Conservation (phyloP, 23 tunicate species). For the Diplosoma virens region DNA sequence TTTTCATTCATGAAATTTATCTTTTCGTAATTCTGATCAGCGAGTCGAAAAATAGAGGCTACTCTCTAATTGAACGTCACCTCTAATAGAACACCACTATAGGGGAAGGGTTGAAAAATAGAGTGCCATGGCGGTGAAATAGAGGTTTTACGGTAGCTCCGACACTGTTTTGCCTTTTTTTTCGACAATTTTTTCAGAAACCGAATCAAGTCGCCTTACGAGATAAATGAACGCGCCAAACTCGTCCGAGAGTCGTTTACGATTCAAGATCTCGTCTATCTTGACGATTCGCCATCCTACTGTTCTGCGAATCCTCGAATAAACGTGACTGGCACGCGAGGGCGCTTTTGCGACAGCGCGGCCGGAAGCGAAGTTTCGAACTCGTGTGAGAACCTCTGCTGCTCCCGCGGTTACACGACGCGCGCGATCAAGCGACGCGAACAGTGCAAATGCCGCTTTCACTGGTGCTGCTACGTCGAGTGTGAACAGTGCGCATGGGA, state of each 20-base stretch:
- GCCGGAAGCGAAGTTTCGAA: constrained; percentile 8
- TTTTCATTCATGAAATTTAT: no score
- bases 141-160: no score
- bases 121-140: no score
- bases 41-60: no score
- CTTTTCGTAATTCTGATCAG: no score
- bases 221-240: neutral
- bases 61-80: no score
- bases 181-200: no score
- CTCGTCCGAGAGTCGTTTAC: neutral
- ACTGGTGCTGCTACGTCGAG: constrained; percentile 73
- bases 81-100: no score
- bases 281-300: constrained; percentile 41
- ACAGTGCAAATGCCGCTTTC: constrained; percentile 65
- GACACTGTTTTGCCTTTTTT: no score
- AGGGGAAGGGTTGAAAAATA: no score
- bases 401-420: constrained; percentile 54
- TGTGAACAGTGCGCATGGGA: constrained; percentile 57
- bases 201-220: no score
- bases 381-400: constrained; percentile 61
- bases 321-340: constrained; percentile 31
- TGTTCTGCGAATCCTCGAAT: constrained; percentile 36
- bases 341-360: constrained; percentile 40
- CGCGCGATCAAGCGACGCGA: neutral
- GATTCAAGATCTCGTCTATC: constrained; percentile 24